Percentiles rank a stretch among this genome's conserved stretches.
Conservation (phyloP, 2,797 vertebrate genomes). For the Clarias platycephalus region DNA sequence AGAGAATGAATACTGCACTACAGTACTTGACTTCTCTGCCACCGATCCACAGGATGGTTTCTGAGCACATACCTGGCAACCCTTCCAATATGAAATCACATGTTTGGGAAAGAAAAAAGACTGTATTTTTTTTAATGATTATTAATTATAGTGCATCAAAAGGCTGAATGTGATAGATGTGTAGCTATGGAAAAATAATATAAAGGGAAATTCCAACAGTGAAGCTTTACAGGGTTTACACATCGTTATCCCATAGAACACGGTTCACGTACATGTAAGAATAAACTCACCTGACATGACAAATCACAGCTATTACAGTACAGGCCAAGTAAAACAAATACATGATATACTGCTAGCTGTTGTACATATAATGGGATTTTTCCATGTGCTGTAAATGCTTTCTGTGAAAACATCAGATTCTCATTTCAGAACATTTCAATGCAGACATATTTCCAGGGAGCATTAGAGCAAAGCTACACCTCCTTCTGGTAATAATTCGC, state of each 20-base stretch:
- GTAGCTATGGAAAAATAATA: not conserved
- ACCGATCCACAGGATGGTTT: not conserved
- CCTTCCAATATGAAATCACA: not conserved
- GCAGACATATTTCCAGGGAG: not conserved
- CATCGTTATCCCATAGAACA: not conserved
- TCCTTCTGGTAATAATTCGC: not conserved
- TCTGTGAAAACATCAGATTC: conserved; percentile 2
- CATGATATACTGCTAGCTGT: not conserved
- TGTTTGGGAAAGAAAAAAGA: not conserved
- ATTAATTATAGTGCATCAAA: not conserved
- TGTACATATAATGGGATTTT: not conserved
- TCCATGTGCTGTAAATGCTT: not conserved
- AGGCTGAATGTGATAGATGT: not conserved
- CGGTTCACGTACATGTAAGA: not conserved
- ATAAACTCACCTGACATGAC: conserved; percentile 15
- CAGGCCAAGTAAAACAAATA: conserved; percentile 11
- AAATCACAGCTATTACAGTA: conserved; percentile 4
- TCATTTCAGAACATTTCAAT: not conserved
- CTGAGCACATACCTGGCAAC: not conserved
- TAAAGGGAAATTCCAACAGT: not conserved
- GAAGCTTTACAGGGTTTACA: not conserved
- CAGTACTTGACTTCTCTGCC: not conserved
- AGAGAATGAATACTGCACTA: not conserved
- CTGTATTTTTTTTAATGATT: not conserved
- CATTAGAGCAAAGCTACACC: not conserved